phyloP scores from a whole-genome alignment of 2,113 vertebrate genomes.

The Fukomys damarensis region DNA sequence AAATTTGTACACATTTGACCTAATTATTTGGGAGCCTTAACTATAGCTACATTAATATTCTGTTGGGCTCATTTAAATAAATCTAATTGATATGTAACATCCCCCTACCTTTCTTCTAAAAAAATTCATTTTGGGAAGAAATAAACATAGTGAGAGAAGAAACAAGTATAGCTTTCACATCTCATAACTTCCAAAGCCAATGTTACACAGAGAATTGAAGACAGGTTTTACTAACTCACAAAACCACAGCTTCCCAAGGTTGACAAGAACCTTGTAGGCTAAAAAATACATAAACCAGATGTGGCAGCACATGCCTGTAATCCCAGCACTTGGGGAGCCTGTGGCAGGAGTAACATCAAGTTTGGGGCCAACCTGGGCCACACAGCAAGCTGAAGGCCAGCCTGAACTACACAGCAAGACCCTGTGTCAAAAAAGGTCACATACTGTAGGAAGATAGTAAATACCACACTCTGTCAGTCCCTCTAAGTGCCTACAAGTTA shows the following conservation, averaged over 20 bases:
- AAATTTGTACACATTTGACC: constrained; percentile 16
- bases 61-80: constrained; percentile 37
- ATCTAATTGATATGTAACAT: constrained; percentile 13
- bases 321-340: not conserved
- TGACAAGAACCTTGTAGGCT: constrained; percentile 8
- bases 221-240: constrained; percentile 15
- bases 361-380: not conserved
- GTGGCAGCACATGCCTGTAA: not conserved
- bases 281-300: not conserved
- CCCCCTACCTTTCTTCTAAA: not conserved
- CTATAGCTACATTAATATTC: not conserved
- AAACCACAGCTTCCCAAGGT: constrained; percentile 45
- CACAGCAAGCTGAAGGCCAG: not conserved
- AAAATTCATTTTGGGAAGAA: constrained; percentile 6
- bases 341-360: not conserved
- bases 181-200: constrained; percentile 10
- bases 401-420: not conserved
- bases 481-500: not conserved
- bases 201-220: constrained; percentile 28
- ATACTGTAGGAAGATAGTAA: not conserved
- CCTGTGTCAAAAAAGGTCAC: constrained; percentile 8
- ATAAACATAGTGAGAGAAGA: constrained; percentile 27
- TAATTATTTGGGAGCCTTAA: constrained; percentile 44
- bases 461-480: constrained; percentile 3
- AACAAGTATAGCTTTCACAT: not conserved